Conservation (phyloP, 2,113 vertebrate species). For the Genyomyrus donnyi region DNA sequence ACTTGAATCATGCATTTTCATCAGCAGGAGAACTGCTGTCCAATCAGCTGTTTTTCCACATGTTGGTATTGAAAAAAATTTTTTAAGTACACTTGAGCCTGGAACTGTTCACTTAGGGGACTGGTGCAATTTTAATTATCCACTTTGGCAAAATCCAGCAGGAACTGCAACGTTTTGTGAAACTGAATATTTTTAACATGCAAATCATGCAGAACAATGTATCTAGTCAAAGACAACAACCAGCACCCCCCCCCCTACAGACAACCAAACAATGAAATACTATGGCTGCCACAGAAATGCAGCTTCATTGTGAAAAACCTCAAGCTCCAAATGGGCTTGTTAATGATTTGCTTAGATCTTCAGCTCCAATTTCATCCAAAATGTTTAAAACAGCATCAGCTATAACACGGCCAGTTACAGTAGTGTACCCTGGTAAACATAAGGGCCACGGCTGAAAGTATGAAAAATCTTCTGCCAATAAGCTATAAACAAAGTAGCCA, state of each 20-base stretch:
- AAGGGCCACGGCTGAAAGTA: background rate
- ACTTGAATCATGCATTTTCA: background rate
- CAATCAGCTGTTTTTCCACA: background rate
- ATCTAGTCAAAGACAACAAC: background rate
- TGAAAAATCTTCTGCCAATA: background rate
- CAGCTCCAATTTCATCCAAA: background rate
- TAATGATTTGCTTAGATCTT: background rate
- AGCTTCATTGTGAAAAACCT: background rate
- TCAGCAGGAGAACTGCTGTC: background rate
- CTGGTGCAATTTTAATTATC: background rate
- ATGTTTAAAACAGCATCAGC: background rate
- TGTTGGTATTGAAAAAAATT: background rate
- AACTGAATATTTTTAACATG: background rate
- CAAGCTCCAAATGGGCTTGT: background rate
- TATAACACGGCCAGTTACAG: background rate
- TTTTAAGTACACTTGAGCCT: background rate
- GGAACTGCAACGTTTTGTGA: background rate
- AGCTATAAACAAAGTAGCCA: background rate
- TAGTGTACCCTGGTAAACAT: background rate
- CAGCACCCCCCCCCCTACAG: background rate
- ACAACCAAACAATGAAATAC: background rate
- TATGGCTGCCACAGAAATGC: background rate
- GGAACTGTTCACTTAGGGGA: background rate
- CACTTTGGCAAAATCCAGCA: background rate
- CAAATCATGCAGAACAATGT: background rate